A percentile compares a stretch with the other conserved stretches of the same genome.
phyloP scores from a whole-genome alignment of 2,888 invertebrate genomes.

The Rhorus exstirpatorius region DNA sequence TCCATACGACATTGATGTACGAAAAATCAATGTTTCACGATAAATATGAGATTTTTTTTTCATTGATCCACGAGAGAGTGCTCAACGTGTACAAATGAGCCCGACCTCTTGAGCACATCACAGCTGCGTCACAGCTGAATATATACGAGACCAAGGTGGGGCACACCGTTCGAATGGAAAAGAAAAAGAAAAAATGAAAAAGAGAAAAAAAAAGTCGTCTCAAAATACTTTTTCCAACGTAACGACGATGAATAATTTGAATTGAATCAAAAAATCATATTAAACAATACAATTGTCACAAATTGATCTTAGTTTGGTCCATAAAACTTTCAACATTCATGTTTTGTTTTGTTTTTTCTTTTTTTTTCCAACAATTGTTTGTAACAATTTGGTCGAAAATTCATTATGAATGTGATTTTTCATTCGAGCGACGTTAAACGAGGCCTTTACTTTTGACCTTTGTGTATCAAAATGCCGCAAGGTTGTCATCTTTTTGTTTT shows the following conservation, averaged over 20 bases:
- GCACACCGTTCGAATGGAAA: conserved; percentile 11
- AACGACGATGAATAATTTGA: neutral
- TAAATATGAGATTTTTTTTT: no score
- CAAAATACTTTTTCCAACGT: conserved; percentile 15
- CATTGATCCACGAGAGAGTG: neutral
- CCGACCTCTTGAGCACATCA: no score
- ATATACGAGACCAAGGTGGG: neutral
- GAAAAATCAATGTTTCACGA: no score
- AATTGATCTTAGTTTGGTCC: no score
- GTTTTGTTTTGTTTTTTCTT: no score
- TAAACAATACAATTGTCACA: neutral
- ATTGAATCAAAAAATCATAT: neutral
- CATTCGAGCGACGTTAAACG: conserved; percentile 2
- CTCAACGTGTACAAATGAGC: neutral
- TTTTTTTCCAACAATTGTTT: neutral
- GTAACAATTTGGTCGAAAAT: neutral
- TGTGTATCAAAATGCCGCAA: neutral
- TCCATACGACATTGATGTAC: no score
- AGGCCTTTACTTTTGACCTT: neutral
- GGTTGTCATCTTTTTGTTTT: neutral
- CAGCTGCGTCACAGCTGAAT: no score
- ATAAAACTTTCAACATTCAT: no score
- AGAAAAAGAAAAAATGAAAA: conserved; percentile 21
- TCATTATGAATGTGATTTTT: neutral
- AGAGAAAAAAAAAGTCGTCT: conserved; percentile 23